Evolutionary conservation across 2,797 vertebrate genomes (phyloP).

Genomic region (Siniperca obscura): DNA sequence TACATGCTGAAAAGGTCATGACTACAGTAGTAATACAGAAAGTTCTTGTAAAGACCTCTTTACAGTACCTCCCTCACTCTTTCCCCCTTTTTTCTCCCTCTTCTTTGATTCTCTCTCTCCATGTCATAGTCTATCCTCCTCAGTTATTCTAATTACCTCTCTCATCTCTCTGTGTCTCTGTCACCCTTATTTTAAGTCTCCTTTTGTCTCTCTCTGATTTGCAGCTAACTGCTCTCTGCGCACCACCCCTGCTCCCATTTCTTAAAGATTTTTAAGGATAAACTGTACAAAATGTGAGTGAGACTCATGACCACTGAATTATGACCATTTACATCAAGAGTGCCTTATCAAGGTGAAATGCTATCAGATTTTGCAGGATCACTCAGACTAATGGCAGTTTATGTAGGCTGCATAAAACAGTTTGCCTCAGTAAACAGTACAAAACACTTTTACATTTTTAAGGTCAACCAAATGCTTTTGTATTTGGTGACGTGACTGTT

Average conservation of each 20-base stretch:
- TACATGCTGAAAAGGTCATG: not conserved
- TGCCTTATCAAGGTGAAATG: too few relatives aligned
- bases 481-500: too few relatives aligned
- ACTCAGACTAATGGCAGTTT: too few relatives aligned
- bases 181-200: slow-evolving; percentile 8
- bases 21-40: not conserved
- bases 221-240: not conserved
- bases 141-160: slow-evolving; percentile 6
- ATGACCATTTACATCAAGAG: not conserved
- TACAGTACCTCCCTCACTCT: not conserved
- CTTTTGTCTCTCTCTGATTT: slow-evolving; percentile 10
- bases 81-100: not conserved
- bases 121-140: slow-evolving; percentile 6
- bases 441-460: too few relatives aligned
- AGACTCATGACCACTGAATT: not conserved
- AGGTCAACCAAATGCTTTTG: too few relatives aligned
- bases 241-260: too few relatives aligned
- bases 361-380: too few relatives aligned
- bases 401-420: too few relatives aligned
- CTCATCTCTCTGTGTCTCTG: slow-evolving; percentile 14
- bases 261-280: too few relatives aligned
- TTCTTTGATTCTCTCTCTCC: not conserved
- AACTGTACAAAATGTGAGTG: too few relatives aligned
- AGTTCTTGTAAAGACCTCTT: not conserved
- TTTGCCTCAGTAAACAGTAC: too few relatives aligned